Conservation (phyloP, 2,113 vertebrate genomes). For the Loxodonta africana region DNA sequence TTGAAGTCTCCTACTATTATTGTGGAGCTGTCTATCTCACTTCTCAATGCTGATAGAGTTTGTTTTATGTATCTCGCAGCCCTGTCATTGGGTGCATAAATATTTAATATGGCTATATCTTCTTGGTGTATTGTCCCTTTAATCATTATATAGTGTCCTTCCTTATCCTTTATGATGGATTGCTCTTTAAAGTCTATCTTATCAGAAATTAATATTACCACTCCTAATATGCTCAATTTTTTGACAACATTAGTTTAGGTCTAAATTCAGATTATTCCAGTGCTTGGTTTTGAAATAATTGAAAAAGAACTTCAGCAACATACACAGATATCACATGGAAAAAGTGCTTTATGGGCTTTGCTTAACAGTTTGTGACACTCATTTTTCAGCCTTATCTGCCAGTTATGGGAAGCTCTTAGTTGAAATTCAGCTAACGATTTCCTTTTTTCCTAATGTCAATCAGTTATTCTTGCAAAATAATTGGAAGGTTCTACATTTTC, state of each 20-base stretch:
- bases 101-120: too few relatives aligned
- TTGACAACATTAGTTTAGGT: not conserved
- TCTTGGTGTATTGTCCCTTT: too few relatives aligned
- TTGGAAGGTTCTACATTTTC: constrained; percentile 35
- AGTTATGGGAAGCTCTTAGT: not conserved
- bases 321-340: not conserved
- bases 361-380: not conserved
- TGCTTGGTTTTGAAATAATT: constrained; percentile 30
- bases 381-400: not conserved
- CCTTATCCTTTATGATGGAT: too few relatives aligned
- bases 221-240: not conserved
- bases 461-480: constrained; percentile 50
- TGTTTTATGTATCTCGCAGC: too few relatives aligned
- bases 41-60: too few relatives aligned
- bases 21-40: too few relatives aligned
- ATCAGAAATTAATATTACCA: too few relatives aligned
- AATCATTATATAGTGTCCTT: too few relatives aligned
- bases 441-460: not conserved
- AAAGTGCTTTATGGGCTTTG: not conserved
- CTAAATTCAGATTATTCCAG: constrained; percentile 11
- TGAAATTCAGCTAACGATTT: constrained; percentile 41
- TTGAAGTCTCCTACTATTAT: too few relatives aligned
- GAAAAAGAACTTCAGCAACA: constrained; percentile 1
- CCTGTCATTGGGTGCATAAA: too few relatives aligned
- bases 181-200: too few relatives aligned